A percentile compares a stretch with the other conserved stretches of the same genome.
Evolutionary conservation across 2,888 invertebrate species (phyloP).

Genomic region (Caenorhabditis imperialis): DNA sequence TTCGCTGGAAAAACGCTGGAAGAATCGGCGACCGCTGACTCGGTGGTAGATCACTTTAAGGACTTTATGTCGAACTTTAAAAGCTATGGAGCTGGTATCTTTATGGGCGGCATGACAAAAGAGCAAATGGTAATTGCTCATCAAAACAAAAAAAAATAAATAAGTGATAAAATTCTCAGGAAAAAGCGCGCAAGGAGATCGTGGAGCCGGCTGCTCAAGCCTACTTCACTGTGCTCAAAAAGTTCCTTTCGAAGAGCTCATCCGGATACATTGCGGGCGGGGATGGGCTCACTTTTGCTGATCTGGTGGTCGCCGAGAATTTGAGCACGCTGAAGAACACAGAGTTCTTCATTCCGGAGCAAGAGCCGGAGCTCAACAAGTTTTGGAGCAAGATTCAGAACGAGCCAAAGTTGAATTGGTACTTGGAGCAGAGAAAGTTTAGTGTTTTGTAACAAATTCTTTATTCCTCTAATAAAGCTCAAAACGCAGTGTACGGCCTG

Average conservation of each 20-base stretch:
- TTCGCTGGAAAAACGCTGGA: not conserved
- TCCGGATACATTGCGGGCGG: slow-evolving; percentile 45
- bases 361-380: not conserved
- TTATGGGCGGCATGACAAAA: too few relatives aligned
- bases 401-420: not conserved
- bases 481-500: not conserved
- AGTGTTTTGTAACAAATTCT: not conserved
- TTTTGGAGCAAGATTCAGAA: too few relatives aligned
- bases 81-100: too few relatives aligned
- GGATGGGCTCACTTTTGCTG: too few relatives aligned
- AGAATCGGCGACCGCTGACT: not conserved
- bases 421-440: not conserved
- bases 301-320: slow-evolving; percentile 43
- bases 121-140: too few relatives aligned
- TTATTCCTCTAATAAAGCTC: not conserved
- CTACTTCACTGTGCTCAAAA: slow-evolving; percentile 20
- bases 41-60: not conserved
- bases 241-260: slow-evolving; percentile 21
- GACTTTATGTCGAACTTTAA: too few relatives aligned
- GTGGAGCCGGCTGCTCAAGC: slow-evolving; percentile 16
- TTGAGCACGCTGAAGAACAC: slow-evolving; percentile 16
- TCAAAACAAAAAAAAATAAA: too few relatives aligned
- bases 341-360: slow-evolving; percentile 6
- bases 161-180: slow-evolving; percentile 16
- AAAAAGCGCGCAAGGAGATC: slow-evolving; percentile 13